These are phyloP conservation scores for Drosophila varians DNA, from an alignment of 1,140 invertebrate genomes.

Conservation along the genomic window DNA sequence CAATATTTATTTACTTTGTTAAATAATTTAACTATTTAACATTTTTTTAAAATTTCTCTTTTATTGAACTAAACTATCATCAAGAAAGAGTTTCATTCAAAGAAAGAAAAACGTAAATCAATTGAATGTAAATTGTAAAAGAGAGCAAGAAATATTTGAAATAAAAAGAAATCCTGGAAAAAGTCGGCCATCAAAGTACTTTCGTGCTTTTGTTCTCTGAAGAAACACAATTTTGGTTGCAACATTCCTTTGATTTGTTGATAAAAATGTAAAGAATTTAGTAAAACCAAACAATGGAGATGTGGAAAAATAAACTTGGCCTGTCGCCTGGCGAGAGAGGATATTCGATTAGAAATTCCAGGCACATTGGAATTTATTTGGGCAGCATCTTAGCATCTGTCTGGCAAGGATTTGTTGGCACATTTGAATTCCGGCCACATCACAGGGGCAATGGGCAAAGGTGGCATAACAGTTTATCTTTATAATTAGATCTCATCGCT, in stretches of 20 bases:
- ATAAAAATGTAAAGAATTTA: neutral
- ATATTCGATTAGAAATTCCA: slow-evolving; percentile 15
- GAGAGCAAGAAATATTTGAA: neutral
- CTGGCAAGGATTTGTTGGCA: slow-evolving; percentile 15
- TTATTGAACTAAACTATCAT: too few relatives aligned
- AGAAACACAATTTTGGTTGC: too few relatives aligned
- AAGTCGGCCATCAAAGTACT: neutral
- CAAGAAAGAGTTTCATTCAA: too few relatives aligned
- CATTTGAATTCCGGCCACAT: slow-evolving; percentile 63
- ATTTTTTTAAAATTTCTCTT: too few relatives aligned
- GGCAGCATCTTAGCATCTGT: slow-evolving; percentile 23
- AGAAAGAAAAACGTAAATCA: too few relatives aligned
- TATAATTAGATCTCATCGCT: slow-evolving; percentile 68
- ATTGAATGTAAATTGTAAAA: too few relatives aligned
- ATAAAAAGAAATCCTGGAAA: neutral
- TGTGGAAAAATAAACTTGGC: slow-evolving; percentile 14
- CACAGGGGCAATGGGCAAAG: slow-evolving; percentile 11
- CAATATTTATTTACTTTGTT: too few relatives aligned
- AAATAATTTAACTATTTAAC: too few relatives aligned
- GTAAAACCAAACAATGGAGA: neutral
- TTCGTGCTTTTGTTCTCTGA: too few relatives aligned
- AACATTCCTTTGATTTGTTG: too few relatives aligned
- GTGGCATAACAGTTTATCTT: slow-evolving; percentile 65
- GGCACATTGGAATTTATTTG: slow-evolving; percentile 31
- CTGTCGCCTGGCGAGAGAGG: neutral